These are phyloP conservation scores for Cryptus viduatorius DNA, from an alignment of 2,888 invertebrate species.

Conservation along the genomic window DNA sequence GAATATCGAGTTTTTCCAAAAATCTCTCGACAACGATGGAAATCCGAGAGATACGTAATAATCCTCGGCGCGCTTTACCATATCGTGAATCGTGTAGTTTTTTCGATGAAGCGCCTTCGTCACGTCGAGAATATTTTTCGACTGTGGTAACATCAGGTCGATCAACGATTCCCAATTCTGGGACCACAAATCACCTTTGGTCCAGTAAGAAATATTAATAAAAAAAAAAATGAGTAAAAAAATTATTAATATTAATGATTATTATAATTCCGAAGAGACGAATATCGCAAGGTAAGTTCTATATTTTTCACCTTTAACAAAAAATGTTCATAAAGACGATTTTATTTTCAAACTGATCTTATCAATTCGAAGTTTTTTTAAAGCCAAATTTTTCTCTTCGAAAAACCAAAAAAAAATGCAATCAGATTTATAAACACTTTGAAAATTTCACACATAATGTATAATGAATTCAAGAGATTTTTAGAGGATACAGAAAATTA, in stretches of 20 bases:
- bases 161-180: constrained; percentile 89
- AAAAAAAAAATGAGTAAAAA: constrained; percentile 17
- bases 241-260: not conserved
- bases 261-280: not conserved
- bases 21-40: constrained; percentile 87
- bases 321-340: too few relatives aligned
- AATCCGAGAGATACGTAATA: constrained; percentile 89
- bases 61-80: constrained; percentile 89
- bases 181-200: constrained; percentile 89
- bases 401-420: too few relatives aligned
- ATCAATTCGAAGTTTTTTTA: too few relatives aligned
- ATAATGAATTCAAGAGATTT: too few relatives aligned
- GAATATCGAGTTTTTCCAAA: constrained; percentile 88
- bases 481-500: constrained; percentile 2
- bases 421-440: too few relatives aligned
- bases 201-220: constrained; percentile 27
- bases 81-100: constrained; percentile 87
- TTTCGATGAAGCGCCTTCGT: constrained; percentile 86
- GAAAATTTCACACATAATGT: too few relatives aligned
- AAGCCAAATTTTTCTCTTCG: too few relatives aligned
- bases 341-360: too few relatives aligned
- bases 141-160: constrained; percentile 86
- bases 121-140: constrained; percentile 85
- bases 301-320: too few relatives aligned
- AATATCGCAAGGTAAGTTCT: not conserved